Conservation (phyloP, 2,113 vertebrate species). For the Siphamia tubifer region DNA sequence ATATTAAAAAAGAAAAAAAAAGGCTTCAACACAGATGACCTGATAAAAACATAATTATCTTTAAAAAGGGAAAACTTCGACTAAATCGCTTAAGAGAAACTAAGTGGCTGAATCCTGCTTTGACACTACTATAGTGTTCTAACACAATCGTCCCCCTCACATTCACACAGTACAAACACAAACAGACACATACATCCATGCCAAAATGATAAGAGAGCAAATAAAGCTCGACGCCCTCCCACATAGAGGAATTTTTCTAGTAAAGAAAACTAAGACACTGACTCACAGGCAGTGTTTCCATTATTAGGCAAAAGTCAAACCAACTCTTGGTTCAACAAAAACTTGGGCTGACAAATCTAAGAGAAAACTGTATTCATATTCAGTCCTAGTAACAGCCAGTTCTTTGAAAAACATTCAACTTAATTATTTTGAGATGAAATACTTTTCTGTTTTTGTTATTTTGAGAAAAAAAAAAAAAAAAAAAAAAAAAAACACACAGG, state of each 20-base stretch:
- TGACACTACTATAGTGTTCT: slow-evolving; percentile 28
- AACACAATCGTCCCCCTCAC: slow-evolving; percentile 14
- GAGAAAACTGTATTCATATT: too few species aligned
- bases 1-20: too few species aligned
- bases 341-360: too few species aligned
- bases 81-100: not conserved
- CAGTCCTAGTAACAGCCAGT: too few species aligned
- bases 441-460: too few species aligned
- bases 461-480: too few species aligned
- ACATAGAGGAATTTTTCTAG: slow-evolving; percentile 6
- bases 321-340: not conserved
- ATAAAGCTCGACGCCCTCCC: slow-evolving; percentile 6
- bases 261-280: slow-evolving; percentile 5
- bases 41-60: too few species aligned
- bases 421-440: too few species aligned
- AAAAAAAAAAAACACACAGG: too few species aligned
- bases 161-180: slow-evolving; percentile 33
- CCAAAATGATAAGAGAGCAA: slow-evolving; percentile 35
- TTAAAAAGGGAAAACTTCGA: not conserved
- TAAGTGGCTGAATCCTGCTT: slow-evolving; percentile 11
- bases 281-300: not conserved
- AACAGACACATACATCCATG: slow-evolving; percentile 6
- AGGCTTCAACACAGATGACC: too few species aligned
- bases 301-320: too few species aligned
- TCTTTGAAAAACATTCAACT: too few species aligned